Percentiles rank a stretch among this genome's conserved stretches.
Evolutionary conservation across 64 coral and sea anemone species (phyloP).

Genomic region (Dendronephthya gigantea): DNA sequence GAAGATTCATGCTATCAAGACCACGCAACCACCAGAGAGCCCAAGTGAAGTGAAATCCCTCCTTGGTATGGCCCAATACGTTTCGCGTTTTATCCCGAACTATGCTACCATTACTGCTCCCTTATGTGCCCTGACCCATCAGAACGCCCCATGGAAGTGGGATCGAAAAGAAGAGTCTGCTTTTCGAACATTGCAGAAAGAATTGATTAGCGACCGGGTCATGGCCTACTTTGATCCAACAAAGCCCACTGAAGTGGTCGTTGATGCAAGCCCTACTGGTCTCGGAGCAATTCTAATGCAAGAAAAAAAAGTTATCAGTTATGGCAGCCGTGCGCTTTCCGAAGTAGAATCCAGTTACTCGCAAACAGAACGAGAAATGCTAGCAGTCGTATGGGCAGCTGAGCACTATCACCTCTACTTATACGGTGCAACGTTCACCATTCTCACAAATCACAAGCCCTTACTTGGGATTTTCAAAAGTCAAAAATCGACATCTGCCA

Average conservation of each 20-base stretch:
- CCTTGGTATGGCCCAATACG: slow-evolving; percentile 45
- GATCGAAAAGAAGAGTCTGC: slow-evolving; percentile 35
- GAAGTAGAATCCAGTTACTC: slow-evolving; percentile 56
- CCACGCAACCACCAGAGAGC: slow-evolving; percentile 9
- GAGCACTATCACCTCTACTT: slow-evolving; percentile 52
- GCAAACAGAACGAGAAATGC: slow-evolving; percentile 53
- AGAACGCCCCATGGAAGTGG: slow-evolving; percentile 35
- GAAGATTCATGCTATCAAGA: slow-evolving; percentile 52
- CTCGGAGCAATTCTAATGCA: slow-evolving; percentile 36
- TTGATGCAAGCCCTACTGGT: slow-evolving; percentile 39
- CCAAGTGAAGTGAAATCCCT: slow-evolving; percentile 39
- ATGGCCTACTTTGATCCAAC: slow-evolving; percentile 55
- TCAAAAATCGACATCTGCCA: slow-evolving; percentile 27
- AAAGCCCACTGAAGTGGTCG: slow-evolving; percentile 32
- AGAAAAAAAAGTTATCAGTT: slow-evolving; percentile 46
- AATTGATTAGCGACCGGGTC: slow-evolving; percentile 32
- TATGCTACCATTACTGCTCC: slow-evolving; percentile 31
- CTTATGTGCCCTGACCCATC: neutral
- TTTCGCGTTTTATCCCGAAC: slow-evolving; percentile 38
- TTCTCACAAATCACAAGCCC: slow-evolving; percentile 48
- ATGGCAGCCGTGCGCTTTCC: slow-evolving; percentile 54
- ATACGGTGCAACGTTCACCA: slow-evolving; percentile 39
- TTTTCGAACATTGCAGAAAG: slow-evolving; percentile 34
- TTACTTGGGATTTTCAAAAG: slow-evolving; percentile 50
- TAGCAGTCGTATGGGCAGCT: slow-evolving; percentile 28